Percentiles rank a stretch among this genome's conserved stretches.
phyloP scores from a whole-genome alignment of 2,888 invertebrate genomes.

The Folsomia candida region DNA sequence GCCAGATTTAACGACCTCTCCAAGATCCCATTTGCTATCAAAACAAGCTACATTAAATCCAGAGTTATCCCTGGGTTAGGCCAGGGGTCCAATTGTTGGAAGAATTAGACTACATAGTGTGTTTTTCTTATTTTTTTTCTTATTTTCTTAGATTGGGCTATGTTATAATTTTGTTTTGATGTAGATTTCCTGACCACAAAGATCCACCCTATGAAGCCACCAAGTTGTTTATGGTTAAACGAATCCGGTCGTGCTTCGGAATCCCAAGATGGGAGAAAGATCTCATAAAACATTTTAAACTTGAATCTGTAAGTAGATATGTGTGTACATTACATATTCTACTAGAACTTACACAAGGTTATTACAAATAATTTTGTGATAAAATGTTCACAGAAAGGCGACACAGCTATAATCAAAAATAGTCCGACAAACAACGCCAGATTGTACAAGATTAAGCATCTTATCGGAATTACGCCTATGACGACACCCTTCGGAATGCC shows the following conservation, averaged over 20 bases:
- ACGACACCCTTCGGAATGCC: constrained; percentile 79
- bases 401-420: constrained; percentile 75
- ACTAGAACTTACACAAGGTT: too few species aligned
- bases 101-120: too few species aligned
- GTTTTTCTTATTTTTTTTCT: too few species aligned
- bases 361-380: too few species aligned
- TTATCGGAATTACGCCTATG: constrained; percentile 76
- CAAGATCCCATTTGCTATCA: too few species aligned
- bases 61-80: too few species aligned
- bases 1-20: too few species aligned
- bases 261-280: constrained; percentile 72
- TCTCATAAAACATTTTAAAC: constrained; percentile 57
- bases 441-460: constrained; percentile 81
- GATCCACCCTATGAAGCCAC: constrained; percentile 74
- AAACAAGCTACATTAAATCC: too few species aligned
- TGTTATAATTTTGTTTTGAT: too few species aligned
- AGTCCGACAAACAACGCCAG: constrained; percentile 71
- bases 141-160: too few species aligned
- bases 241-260: constrained; percentile 67
- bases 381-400: constrained; percentile 9
- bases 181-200: constrained; percentile 64
- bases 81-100: too few species aligned
- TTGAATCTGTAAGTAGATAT: constrained; percentile 17
- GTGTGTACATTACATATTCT: not conserved
- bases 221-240: constrained; percentile 74